Base-by-base conservation (phyloP, 37 sponge, comb jelly and placozoan genomes). In the Axinella damicornis region DNA sequence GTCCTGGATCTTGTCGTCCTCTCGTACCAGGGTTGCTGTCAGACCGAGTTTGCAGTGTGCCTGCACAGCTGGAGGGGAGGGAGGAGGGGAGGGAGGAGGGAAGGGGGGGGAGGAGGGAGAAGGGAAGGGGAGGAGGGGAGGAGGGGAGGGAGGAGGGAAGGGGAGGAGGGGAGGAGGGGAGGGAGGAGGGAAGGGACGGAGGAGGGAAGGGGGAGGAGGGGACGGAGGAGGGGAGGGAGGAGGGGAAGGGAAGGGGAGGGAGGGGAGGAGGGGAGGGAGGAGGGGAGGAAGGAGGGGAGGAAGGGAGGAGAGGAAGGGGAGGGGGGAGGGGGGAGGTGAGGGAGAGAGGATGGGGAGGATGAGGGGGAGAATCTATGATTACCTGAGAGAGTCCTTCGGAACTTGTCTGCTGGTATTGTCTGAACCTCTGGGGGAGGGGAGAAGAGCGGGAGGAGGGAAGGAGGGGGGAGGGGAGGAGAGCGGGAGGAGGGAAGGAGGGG, bases 371-470 rank as follows among this genome's bases (percentile, higher is more conserved):
- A 68, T 31, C 11, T 19, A 57, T n/a, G 0, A 19, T 39, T 71
- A 95, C 96, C 96, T 74, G 97, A 95, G 59, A 98, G 79, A 14
- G 95, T 96, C 76, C 97, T 89, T 59, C 99, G 85, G 74, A 98
- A 98, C 85, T 98, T 95, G 53, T 98, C 98, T 19, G 99, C 99
- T 39, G 99, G 99, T 57, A 96, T 96, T 35, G 99, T 98, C 83
- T 98, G 99, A 20, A 98, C 97, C 79, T 98, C 96, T 95, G 78
- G 64, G 82, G 33, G 18, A 72, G 39, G 12, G 33, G 14, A 34
- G n/a, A n/a, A n/a, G n/a, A n/a, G n/a, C n/a, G n/a, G 35, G 57
- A 54, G 53, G 57, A 56, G 57, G 17, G 17, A 19, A 19, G 69
- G 24, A 21, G 16, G 20, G n/a, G 28, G 73, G 74, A 25, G 21